phyloP scores from a whole-genome alignment of 2,888 invertebrate genomes.

The Lutraria lutraria region DNA sequence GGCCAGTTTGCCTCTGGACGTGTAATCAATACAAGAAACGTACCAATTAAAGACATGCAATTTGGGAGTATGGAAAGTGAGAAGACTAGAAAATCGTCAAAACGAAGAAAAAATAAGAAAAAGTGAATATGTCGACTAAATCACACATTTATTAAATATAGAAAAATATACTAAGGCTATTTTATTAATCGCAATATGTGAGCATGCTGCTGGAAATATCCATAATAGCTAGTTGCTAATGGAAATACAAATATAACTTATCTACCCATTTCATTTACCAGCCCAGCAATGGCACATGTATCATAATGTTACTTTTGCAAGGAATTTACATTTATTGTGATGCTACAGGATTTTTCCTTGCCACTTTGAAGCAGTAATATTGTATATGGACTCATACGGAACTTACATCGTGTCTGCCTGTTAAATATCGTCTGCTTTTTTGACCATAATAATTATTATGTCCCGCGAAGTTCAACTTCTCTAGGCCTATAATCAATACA shows the following conservation, averaged over 20 bases:
- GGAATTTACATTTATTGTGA: too few species aligned
- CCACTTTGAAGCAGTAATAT: too few species aligned
- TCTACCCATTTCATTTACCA: too few species aligned
- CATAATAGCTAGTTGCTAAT: too few species aligned
- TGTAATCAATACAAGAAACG: not conserved
- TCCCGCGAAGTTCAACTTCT: conserved; percentile 9
- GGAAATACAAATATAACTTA: too few species aligned
- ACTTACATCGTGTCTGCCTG: too few species aligned
- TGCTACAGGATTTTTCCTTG: too few species aligned
- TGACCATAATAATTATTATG: not conserved
- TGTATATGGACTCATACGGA: too few species aligned
- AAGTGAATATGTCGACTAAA: not conserved
- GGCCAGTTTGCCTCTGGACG: not conserved
- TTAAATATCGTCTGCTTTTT: not conserved
- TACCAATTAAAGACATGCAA: conserved; percentile 1
- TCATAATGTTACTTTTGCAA: too few species aligned
- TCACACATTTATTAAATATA: not conserved
- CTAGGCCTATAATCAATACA: conserved; percentile 20
- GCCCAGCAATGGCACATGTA: too few species aligned
- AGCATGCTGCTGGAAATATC: not conserved
- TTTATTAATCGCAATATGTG: not conserved
- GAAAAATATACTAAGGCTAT: not conserved
- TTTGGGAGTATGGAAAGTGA: not conserved
- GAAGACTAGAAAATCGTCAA: not conserved
- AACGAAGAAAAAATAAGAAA: not conserved